Conservation (phyloP, 2,888 invertebrate genomes). For the Pachliopta kotzebuea region DNA sequence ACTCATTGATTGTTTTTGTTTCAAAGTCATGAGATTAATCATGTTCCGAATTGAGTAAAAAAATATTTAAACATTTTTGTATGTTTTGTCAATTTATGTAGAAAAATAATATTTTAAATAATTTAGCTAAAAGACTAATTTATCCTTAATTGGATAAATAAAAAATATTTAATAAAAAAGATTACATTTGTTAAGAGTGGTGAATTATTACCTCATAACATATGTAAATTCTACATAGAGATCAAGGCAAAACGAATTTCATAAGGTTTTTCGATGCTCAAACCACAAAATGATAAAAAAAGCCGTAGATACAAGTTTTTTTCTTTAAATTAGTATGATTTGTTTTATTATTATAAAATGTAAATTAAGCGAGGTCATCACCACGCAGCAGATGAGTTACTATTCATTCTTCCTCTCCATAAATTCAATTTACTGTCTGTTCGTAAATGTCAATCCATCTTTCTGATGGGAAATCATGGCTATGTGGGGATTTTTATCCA, state of each 20-base stretch:
- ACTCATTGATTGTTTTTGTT: too few species aligned
- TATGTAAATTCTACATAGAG: not conserved
- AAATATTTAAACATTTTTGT: too few species aligned
- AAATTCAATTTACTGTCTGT: not conserved
- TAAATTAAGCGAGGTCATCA: not conserved
- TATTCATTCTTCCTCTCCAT: not conserved
- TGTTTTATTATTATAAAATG: conserved; percentile 1
- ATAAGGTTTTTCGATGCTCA: not conserved
- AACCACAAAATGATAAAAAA: conserved; percentile 1
- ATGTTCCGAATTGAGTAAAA: too few species aligned
- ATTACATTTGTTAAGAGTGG: not conserved
- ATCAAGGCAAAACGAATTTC: not conserved
- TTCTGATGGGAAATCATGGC: too few species aligned
- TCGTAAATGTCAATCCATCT: too few species aligned
- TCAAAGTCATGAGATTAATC: too few species aligned
- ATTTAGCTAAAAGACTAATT: too few species aligned
- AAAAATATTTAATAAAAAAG: not conserved
- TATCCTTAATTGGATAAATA: too few species aligned
- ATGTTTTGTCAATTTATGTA: too few species aligned
- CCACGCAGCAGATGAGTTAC: not conserved
- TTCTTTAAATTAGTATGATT: not conserved
- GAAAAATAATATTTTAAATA: too few species aligned
- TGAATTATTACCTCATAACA: not conserved
- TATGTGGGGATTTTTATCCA: too few species aligned
- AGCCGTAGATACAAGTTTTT: not conserved